These are phyloP conservation scores for Eulemur albifrons DNA, from an alignment of 2,797 vertebrate species.

Conservation along the genomic window DNA sequence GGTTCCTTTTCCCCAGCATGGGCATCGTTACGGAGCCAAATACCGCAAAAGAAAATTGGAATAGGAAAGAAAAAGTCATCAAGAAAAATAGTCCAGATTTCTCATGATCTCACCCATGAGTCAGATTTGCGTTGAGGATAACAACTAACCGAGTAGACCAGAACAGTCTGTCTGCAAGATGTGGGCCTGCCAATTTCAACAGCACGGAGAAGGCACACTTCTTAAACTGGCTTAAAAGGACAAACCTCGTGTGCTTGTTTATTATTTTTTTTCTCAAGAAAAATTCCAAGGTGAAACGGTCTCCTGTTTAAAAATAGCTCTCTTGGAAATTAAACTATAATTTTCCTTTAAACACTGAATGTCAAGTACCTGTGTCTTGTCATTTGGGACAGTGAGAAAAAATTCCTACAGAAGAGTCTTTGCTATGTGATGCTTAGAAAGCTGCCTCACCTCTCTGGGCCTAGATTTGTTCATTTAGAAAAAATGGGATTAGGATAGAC, in stretches of 20 bases:
- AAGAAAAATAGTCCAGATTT: conserved; percentile 83
- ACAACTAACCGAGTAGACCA: conserved; percentile 76
- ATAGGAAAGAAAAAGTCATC: conserved; percentile 79
- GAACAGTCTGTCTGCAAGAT: conserved; percentile 80
- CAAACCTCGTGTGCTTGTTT: conserved; percentile 57
- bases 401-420: background rate
- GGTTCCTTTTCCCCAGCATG: conserved; percentile 15
- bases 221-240: conserved; percentile 72
- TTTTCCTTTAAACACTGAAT: conserved; percentile 1
- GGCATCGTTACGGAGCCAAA: conserved; percentile 37
- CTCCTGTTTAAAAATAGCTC: conserved; percentile 69
- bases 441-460: conserved; percentile 33
- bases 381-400: background rate
- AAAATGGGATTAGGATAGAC: background rate
- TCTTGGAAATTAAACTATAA: conserved; percentile 42
- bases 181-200: conserved; percentile 80
- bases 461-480: conserved; percentile 7
- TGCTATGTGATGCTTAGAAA: conserved; percentile 6
- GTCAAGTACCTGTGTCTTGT: background rate
- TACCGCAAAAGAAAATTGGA: conserved; percentile 71
- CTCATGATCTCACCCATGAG: conserved; percentile 82
- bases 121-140: conserved; percentile 82
- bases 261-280: conserved; percentile 32
- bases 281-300: conserved; percentile 60
- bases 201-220: conserved; percentile 76